phyloP scores from a whole-genome alignment of 2,888 invertebrate genomes.

The Sepioteuthis lessoniana region DNA sequence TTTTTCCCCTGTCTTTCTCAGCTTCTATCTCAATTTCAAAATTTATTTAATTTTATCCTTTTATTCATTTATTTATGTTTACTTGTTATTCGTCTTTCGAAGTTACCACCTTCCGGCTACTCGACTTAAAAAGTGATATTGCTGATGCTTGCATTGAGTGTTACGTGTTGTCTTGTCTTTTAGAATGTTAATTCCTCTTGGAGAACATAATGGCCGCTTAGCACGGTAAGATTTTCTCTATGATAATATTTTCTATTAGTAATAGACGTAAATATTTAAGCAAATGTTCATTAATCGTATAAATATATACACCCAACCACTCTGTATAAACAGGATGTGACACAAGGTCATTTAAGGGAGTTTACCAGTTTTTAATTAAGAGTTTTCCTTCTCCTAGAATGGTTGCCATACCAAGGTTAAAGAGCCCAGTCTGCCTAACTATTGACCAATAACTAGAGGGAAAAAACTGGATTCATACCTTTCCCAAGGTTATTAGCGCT shows the following conservation, averaged over 20 bases:
- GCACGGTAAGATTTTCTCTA: background rate
- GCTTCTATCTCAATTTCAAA: background rate
- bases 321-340: too few species aligned
- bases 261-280: background rate
- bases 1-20: background rate
- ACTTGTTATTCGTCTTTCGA: background rate
- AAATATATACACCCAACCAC: too few species aligned
- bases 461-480: too few species aligned
- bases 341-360: too few species aligned
- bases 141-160: background rate
- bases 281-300: too few species aligned
- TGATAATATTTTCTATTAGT: background rate
- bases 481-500: too few species aligned
- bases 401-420: too few species aligned
- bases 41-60: background rate
- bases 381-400: too few species aligned
- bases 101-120: background rate
- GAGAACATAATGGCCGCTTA: background rate
- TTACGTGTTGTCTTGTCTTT: background rate
- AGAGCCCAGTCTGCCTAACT: too few species aligned
- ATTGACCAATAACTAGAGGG: too few species aligned
- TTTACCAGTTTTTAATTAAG: too few species aligned
- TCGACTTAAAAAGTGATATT: background rate
- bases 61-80: background rate
- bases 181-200: background rate